Evolutionary conservation across 1,140 invertebrate genomes (phyloP).

Genomic region (Agraylea sexmaculata): DNA sequence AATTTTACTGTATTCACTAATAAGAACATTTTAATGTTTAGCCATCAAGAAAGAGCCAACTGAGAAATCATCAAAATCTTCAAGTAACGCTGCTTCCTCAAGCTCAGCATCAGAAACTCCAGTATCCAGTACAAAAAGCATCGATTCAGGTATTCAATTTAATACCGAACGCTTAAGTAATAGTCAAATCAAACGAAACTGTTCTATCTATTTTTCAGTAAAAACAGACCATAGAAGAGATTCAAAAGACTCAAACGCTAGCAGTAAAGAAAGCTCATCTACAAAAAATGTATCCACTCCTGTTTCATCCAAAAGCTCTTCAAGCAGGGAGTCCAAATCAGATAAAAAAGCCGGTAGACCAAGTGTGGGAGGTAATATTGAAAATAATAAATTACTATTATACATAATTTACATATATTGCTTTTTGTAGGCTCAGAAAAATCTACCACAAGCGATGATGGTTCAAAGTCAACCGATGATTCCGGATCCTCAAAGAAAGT

Average conservation of each 20-base stretch:
- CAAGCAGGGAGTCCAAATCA: slow-evolving; percentile 10
- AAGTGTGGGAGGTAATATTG: slow-evolving; percentile 12
- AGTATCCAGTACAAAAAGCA: slow-evolving; percentile 1
- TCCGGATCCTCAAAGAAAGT: slow-evolving; percentile 8
- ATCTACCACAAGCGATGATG: slow-evolving; percentile 8
- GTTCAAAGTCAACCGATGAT: slow-evolving; percentile 10
- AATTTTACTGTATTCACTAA: not conserved
- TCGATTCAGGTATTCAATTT: too few species aligned
- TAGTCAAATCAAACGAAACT: not conserved
- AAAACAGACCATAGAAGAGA: slow-evolving; percentile 17
- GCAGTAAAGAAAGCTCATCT: slow-evolving; percentile 12
- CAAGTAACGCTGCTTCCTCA: slow-evolving; percentile 3
- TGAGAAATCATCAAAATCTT: slow-evolving; percentile 12
- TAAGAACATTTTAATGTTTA: slow-evolving; percentile 2
- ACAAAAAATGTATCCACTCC: slow-evolving; percentile 11
- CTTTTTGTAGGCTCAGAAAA: slow-evolving; percentile 9
- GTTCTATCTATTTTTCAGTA: slow-evolving; percentile 6
- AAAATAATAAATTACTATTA: not conserved
- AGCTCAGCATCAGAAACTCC: not conserved
- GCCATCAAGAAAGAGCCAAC: slow-evolving; percentile 12
- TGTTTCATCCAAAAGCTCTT: slow-evolving; percentile 7
- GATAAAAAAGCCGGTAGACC: slow-evolving; percentile 13
- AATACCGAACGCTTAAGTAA: too few species aligned
- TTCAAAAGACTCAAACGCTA: slow-evolving; percentile 20
- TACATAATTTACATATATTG: slow-evolving; percentile 4